phyloP scores from a whole-genome alignment of 2,888 invertebrate genomes.

The Lithophane leautieri region DNA sequence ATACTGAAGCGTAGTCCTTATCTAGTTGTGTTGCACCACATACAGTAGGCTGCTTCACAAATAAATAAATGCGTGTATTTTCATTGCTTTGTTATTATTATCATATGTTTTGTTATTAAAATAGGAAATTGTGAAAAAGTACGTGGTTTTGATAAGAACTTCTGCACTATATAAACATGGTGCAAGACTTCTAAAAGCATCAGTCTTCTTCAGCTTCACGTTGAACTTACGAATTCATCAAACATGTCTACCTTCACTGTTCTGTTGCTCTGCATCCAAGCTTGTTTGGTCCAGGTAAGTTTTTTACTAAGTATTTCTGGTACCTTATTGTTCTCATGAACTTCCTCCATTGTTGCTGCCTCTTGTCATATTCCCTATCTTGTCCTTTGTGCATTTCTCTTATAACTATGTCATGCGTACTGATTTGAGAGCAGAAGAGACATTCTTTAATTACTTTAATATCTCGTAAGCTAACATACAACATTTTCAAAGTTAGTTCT shows the following conservation, averaged over 20 bases:
- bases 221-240: not conserved
- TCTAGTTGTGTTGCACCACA: not conserved
- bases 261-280: conserved; percentile 16
- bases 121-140: not conserved
- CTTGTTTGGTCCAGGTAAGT: conserved; percentile 20
- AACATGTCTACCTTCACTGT: conserved; percentile 16
- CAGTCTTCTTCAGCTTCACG: conserved; percentile 4
- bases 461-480: not conserved
- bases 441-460: too few relatives aligned
- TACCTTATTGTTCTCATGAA: not conserved
- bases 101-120: too few relatives aligned
- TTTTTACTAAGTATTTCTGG: not conserved
- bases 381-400: not conserved
- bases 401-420: not conserved
- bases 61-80: too few relatives aligned
- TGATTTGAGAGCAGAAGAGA: not conserved
- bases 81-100: too few relatives aligned
- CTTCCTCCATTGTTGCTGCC: not conserved
- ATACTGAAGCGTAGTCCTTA: not conserved
- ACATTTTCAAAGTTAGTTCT: too few relatives aligned
- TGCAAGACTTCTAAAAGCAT: not conserved
- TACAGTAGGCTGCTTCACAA: too few relatives aligned
- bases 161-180: not conserved
- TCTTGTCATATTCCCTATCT: not conserved
- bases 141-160: not conserved